phyloP scores from a whole-genome alignment of 2,888 invertebrate genomes.

The Ethmia dodecea region DNA sequence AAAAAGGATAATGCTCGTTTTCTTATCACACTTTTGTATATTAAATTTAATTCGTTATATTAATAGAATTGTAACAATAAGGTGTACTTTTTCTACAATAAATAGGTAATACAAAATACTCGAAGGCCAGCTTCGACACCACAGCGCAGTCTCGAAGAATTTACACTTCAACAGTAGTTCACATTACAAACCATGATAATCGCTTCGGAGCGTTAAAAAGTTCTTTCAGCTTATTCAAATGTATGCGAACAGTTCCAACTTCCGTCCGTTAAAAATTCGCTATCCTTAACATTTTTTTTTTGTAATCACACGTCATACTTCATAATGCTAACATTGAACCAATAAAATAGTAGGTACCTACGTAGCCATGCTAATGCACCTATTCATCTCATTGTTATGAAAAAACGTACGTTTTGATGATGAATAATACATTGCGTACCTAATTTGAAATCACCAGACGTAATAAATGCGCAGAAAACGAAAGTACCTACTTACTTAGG shows the following conservation, averaged over 20 bases:
- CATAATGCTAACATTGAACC: no score
- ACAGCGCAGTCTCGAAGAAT: background rate
- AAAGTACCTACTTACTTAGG: no score
- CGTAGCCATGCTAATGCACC: background rate
- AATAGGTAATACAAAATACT: constrained; percentile 23
- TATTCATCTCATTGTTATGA: background rate
- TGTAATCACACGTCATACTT: no score
- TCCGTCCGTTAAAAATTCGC: no score
- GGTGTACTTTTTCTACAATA: constrained; percentile 16
- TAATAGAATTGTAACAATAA: background rate
- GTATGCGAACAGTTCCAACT: no score
- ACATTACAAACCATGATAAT: no score
- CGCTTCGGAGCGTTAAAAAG: no score
- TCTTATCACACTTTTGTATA: constrained; percentile 3
- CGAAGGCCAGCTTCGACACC: constrained; percentile 47
- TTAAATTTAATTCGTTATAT: constrained; percentile 3
- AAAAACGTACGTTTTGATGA: no score
- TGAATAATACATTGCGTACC: constrained; percentile 34
- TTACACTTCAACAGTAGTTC: background rate
- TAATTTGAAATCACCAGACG: constrained; percentile 28
- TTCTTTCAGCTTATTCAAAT: no score
- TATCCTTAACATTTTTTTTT: no score
- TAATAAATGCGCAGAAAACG: constrained; percentile 40
- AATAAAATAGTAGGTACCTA: no score
- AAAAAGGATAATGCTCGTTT: no score